Percentiles rank a stretch among this genome's conserved stretches.
phyloP scores from a whole-genome alignment of 2,888 invertebrate species.

The Salpingus planirostris region DNA sequence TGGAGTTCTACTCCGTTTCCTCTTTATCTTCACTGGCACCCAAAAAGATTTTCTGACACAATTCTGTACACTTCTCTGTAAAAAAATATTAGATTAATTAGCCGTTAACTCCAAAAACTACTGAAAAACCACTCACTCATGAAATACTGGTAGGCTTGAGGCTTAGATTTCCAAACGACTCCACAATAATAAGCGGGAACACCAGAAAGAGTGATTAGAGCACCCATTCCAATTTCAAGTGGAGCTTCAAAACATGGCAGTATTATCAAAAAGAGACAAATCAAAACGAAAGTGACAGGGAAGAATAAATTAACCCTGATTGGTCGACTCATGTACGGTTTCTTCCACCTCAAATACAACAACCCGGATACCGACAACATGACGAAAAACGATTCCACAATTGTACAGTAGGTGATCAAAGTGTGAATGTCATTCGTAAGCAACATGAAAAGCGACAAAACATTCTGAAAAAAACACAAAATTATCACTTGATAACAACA shows the following conservation, averaged over 20 bases:
- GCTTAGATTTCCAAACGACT: slow-evolving; percentile 59
- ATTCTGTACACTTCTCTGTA: slow-evolving; percentile 52
- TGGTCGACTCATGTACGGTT: slow-evolving; percentile 70
- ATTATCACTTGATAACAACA: too few relatives aligned
- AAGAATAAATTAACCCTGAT: slow-evolving; percentile 63
- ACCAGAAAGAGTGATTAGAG: slow-evolving; percentile 70
- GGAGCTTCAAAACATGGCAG: slow-evolving; percentile 75
- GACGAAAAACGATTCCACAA: slow-evolving; percentile 89
- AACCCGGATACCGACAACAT: slow-evolving; percentile 79
- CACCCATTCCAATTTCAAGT: slow-evolving; percentile 67
- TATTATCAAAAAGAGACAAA: slow-evolving; percentile 70
- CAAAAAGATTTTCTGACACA: slow-evolving; percentile 64
- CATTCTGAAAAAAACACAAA: slow-evolving; percentile 56
- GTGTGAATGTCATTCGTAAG: slow-evolving; percentile 75
- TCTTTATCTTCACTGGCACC: slow-evolving; percentile 66
- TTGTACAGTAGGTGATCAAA: slow-evolving; percentile 84
- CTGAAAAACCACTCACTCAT: slow-evolving; percentile 62
- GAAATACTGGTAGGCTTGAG: slow-evolving; percentile 47
- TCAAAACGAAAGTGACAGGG: slow-evolving; percentile 66
- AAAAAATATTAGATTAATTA: too few relatives aligned
- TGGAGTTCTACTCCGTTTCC: slow-evolving; percentile 1
- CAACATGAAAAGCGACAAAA: slow-evolving; percentile 76
- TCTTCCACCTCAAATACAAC: slow-evolving; percentile 71
- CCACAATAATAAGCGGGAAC: slow-evolving; percentile 73
- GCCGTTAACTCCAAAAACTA: too few relatives aligned